Evolutionary conservation across 2,888 invertebrate genomes (phyloP), one percentile per base, ranked within the genome.

Genomic region (Drosophila meridionalis): DNA sequence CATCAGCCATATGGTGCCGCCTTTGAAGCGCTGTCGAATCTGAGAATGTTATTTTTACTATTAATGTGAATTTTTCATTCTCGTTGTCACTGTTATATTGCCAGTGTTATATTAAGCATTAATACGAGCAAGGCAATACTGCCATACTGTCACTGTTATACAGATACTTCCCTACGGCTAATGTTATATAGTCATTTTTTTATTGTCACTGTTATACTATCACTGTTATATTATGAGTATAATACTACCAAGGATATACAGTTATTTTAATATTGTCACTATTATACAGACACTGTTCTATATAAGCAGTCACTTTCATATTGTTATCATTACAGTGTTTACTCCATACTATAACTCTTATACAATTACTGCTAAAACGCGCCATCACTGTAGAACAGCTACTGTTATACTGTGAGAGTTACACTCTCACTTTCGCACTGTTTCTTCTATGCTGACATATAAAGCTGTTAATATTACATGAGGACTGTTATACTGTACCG

Each of bases 1-100:
- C 55, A 62, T 66, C 38, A 30, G 40, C 9, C 50, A 42, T 50
- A 60, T 71, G 52, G 50, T 20, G 1, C 3, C 50, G 32, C n/a
- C 50, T 20, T 34, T 50, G 34, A 34, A 34, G 50, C 50, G 50
- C 36, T 36, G 48, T 0, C 1, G 20, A 36, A 38, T n/a, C 26
- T 34, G n/a, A 9, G 28, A 66, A 6, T 28, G 2, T 55, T 28
- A 55, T 26, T 26, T 34, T 36, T 12, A 26, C 53, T 26, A 9
- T 20, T 12, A 8, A 20, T 9, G 28, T 38, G 26, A 8, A 11
- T 5, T 11, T 52, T n/a, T 50, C 12, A 32, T 2, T 50, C 30
- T 14, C 14, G n/a, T n/a, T 48, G n/a, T 14, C 20, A 3, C 34
- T 9, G 7, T 32, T 14, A 14, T 7, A 32, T 4, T 32, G 14